Conservation (phyloP, 2,888 invertebrate species). For the Nasonia oneida region DNA sequence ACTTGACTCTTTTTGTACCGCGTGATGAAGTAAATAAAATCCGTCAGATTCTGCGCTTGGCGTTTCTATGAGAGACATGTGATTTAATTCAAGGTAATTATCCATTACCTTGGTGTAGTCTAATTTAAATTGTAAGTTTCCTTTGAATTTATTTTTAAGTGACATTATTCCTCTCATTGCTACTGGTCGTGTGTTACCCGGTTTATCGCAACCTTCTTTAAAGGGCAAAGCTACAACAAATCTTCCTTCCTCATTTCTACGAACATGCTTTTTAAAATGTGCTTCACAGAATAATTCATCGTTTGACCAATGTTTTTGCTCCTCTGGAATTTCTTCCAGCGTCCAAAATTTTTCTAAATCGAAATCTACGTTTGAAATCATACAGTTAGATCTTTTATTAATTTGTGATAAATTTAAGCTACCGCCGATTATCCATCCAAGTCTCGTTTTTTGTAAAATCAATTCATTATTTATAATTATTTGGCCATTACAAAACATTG, state of each 20-base stretch:
- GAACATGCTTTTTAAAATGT: slow-evolving; percentile 9
- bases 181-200: slow-evolving; percentile 50
- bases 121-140: slow-evolving; percentile 33
- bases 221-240: slow-evolving; percentile 59
- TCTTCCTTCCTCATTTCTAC: slow-evolving; percentile 38
- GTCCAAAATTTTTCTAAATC: slow-evolving; percentile 24
- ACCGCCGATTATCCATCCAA: slow-evolving; percentile 17
- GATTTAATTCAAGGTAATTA: slow-evolving; percentile 42
- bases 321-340: neutral
- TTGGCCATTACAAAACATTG: slow-evolving; percentile 4
- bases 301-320: neutral
- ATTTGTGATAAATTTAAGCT: neutral
- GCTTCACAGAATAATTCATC: neutral
- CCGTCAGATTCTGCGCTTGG: slow-evolving; percentile 6
- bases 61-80: slow-evolving; percentile 35
- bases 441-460: slow-evolving; percentile 12
- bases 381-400: slow-evolving; percentile 10
- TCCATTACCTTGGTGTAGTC: slow-evolving; percentile 49
- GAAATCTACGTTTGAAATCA: neutral
- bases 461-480: neutral
- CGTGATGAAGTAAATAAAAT: slow-evolving; percentile 61
- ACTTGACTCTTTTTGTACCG: slow-evolving; percentile 56
- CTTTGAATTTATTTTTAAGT: slow-evolving; percentile 42
- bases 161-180: slow-evolving; percentile 52
- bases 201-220: slow-evolving; percentile 24